phyloP scores from a whole-genome alignment of 2,888 invertebrate genomes.

The Lysandra bellargus region DNA sequence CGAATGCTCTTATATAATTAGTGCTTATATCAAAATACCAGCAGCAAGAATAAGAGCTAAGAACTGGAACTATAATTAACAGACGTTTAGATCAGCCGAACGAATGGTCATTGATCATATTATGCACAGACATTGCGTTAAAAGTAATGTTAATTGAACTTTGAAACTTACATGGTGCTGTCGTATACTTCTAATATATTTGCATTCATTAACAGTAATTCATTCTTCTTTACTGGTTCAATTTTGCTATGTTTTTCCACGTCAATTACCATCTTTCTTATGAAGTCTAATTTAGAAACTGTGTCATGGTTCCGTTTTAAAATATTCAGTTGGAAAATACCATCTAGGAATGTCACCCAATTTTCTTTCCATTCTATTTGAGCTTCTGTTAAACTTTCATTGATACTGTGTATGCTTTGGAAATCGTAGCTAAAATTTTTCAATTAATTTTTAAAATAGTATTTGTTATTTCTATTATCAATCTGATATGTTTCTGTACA shows the following conservation, averaged over 20 bases:
- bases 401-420: slow-evolving; percentile 49
- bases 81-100: no score
- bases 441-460: no score
- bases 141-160: not conserved
- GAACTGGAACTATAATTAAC: no score
- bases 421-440: slow-evolving; percentile 50
- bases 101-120: no score
- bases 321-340: slow-evolving; percentile 88
- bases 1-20: no score
- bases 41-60: no score
- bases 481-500: no score
- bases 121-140: no score
- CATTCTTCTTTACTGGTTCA: slow-evolving; percentile 32
- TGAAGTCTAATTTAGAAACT: slow-evolving; percentile 81
- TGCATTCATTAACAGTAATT: slow-evolving; percentile 42
- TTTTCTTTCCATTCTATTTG: slow-evolving; percentile 83
- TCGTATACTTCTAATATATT: slow-evolving; percentile 43
- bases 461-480: not conserved
- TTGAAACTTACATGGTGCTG: slow-evolving; percentile 44
- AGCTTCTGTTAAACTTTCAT: slow-evolving; percentile 53
- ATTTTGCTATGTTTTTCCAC: slow-evolving; percentile 43
- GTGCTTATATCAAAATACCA: no score
- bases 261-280: slow-evolving; percentile 51
- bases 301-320: slow-evolving; percentile 80
- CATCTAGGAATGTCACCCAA: slow-evolving; percentile 91